phyloP scores from a whole-genome alignment of 2,888 invertebrate genomes.

The Atrina japonica region DNA sequence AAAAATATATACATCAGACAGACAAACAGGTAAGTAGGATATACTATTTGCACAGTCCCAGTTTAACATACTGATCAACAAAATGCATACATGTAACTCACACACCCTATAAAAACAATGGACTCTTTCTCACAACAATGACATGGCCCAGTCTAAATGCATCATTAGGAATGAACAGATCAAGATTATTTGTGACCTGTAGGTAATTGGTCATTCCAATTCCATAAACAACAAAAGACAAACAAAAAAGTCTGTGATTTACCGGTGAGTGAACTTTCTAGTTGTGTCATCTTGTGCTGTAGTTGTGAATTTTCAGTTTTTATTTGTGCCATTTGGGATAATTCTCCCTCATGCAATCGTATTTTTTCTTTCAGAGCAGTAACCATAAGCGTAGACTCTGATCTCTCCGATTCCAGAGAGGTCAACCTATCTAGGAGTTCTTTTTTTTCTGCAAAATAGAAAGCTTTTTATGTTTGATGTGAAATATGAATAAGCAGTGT shows the following conservation, averaged over 20 bases:
- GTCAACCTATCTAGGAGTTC: constrained; percentile 40
- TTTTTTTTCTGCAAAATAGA: constrained; percentile 49
- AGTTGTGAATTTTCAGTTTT: constrained; percentile 54
- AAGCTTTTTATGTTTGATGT: too few species aligned
- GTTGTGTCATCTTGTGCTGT: constrained; percentile 39
- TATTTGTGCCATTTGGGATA: constrained; percentile 47
- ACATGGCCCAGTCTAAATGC: too few species aligned
- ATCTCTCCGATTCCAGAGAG: constrained; percentile 48
- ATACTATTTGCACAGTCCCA: too few species aligned
- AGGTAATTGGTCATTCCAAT: neutral
- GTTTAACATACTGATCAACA: too few species aligned
- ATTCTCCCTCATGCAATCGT: constrained; percentile 49
- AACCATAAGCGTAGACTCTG: constrained; percentile 37
- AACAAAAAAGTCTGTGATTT: neutral
- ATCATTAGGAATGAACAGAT: neutral
- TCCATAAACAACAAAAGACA: constrained; percentile 2
- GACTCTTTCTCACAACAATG: too few species aligned
- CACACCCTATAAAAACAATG: too few species aligned
- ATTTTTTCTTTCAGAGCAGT: constrained; percentile 56
- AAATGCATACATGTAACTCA: too few species aligned
- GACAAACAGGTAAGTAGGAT: too few species aligned
- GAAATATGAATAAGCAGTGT: too few species aligned
- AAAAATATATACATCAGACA: too few species aligned
- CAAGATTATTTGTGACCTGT: neutral
- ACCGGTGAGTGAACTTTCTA: constrained; percentile 16